phyloP scores from a whole-genome alignment of 2,888 invertebrate species.

The Masnerella sp. region DNA sequence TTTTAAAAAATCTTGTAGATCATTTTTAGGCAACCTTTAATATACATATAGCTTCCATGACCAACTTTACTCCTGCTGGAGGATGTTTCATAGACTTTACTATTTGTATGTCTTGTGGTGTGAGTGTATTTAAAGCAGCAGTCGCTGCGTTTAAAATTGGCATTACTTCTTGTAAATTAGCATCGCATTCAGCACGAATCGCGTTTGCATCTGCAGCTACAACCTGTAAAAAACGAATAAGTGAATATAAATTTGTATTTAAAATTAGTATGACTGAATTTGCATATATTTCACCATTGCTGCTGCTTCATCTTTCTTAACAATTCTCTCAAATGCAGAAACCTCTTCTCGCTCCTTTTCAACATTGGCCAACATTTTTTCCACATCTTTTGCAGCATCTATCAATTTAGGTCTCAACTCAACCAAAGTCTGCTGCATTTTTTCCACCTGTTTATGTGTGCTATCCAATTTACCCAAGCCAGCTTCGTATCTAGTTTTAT shows the following conservation, averaged over 20 bases:
- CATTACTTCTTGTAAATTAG: slow-evolving; percentile 93
- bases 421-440: slow-evolving; percentile 90
- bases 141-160: slow-evolving; percentile 93
- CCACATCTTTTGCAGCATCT: slow-evolving; percentile 91
- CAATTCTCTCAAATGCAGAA: slow-evolving; percentile 88
- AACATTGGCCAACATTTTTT: slow-evolving; percentile 90
- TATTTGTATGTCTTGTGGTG: slow-evolving; percentile 95
- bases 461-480: slow-evolving; percentile 92
- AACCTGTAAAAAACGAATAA: slow-evolving; percentile 61
- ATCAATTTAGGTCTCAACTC: slow-evolving; percentile 92
- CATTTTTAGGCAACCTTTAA: slow-evolving; percentile 86
- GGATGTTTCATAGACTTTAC: slow-evolving; percentile 99
- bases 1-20: no score
- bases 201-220: slow-evolving; percentile 82
- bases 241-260: no score
- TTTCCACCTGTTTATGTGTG: slow-evolving; percentile 88
- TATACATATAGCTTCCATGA: slow-evolving; percentile 98
- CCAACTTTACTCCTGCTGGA: slow-evolving; percentile 91
- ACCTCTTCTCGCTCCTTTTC: slow-evolving; percentile 93
- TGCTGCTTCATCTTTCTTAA: slow-evolving; percentile 87
- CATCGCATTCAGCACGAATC: slow-evolving; percentile 95
- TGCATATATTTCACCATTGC: slow-evolving; percentile 79
- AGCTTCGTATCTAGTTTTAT: slow-evolving; percentile 88
- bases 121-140: slow-evolving; percentile 92
- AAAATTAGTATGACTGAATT: no score